Evolutionary conservation across 2,888 invertebrate genomes (phyloP), one percentile per base, ranked within the genome.

Genomic region (Portevinia maculata): DNA sequence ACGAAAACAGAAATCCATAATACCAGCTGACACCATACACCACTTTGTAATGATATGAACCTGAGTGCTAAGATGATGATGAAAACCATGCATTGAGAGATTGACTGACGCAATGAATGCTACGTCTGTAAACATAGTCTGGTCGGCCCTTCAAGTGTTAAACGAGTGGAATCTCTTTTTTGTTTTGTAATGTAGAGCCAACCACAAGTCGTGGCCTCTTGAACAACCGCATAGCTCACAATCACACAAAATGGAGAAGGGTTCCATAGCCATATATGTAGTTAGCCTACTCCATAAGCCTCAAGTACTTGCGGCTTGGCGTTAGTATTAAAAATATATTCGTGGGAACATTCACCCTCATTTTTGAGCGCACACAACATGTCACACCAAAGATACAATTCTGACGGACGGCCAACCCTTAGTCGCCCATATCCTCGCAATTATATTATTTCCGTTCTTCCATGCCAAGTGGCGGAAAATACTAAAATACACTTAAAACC

Each of bases 271-370:
- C 59, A 55, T 39, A 39, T 76, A n/a, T n/a, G n/a, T n/a, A 65
- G 60, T 71, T 83, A 76, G 71, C 71, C 41, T 65, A 44, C 57
- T 75, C 32, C 64, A 57, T 32, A 74, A 50, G 50, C 50, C 53
- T 83, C 62, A 83, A 78, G 78, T 73, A 57, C 73, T 60, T 83
- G 70, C 21, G 65, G 75, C 70, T 57, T 59, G 50, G 75, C 57
- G 79, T 64, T 53, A 39, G 17, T 60, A 73, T 74, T 73, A 30
- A 37, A 71, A 69, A 83, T 76, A 79, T 79, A 79, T 79, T 79
- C 84, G 79, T 84, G 84, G 84, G 84, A 84, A 84, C 52, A 84
- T 70, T 84, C 84, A 70, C 73, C 84, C 84, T 79, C 84, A 74
- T 78, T 67, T 71, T 71, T 21, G 44, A 60, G 65, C 32, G 55